Conservation (phyloP, 2,888 invertebrate species). For the Chloromyia formosa region DNA sequence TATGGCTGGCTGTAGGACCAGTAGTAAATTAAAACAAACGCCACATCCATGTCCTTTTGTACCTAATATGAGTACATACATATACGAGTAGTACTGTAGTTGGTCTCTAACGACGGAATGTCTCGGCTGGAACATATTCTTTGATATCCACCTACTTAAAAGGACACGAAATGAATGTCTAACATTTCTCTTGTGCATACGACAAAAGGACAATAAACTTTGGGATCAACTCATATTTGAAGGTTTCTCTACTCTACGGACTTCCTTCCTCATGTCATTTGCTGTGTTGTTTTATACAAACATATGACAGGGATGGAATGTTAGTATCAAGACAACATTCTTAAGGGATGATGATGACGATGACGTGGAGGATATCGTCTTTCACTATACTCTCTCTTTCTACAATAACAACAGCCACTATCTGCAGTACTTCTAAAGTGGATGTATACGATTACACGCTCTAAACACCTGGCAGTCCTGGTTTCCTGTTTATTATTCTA, state of each 20-base stretch:
- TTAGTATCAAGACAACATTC: neutral
- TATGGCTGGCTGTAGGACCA: too few species aligned
- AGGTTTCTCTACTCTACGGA: conserved; percentile 2
- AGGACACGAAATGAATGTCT: conserved; percentile 10
- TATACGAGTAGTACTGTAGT: too few species aligned
- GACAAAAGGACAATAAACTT: conserved; percentile 32
- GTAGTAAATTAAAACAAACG: too few species aligned
- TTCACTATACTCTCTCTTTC: too few species aligned
- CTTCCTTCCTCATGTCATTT: conserved; percentile 15
- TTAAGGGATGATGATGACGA: conserved; percentile 12
- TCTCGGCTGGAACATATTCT: neutral
- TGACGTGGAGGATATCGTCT: neutral
- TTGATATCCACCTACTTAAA: conserved; percentile 17
- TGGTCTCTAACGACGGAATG: too few species aligned
- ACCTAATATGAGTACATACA: too few species aligned
- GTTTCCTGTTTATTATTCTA: conserved; percentile 43
- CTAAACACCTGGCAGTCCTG: conserved; percentile 40
- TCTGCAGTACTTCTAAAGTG: neutral
- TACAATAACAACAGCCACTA: too few species aligned
- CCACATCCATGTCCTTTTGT: too few species aligned
- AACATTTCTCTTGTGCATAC: conserved; percentile 3
- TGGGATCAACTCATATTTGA: neutral
- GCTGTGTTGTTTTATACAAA: too few species aligned
- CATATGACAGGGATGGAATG: too few species aligned
- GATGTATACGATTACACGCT: conserved; percentile 38